These are phyloP conservation scores for Silurus lanzhouensis DNA, from an alignment of 2,797 vertebrate species.

Conservation along the genomic window DNA sequence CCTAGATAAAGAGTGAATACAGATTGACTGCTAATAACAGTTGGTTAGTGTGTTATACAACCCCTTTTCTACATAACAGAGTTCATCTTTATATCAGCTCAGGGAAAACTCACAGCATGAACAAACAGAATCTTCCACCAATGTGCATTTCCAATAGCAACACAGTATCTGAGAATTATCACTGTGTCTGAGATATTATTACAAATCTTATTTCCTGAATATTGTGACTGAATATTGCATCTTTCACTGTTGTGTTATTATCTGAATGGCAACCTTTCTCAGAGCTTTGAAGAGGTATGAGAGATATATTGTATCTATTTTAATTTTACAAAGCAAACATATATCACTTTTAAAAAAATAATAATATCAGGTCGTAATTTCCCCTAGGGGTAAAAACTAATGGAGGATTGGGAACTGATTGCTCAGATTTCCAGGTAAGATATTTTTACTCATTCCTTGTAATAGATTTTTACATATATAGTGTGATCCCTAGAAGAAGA, in stretches of 20 bases:
- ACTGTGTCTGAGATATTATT: not conserved
- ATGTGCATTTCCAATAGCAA: not conserved
- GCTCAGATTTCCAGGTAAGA: conserved; percentile 6
- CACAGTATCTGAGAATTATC: not conserved
- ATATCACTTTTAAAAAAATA: not conserved
- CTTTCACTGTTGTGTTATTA: not conserved
- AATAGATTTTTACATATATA: not conserved
- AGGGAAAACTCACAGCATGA: not conserved
- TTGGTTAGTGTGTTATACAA: conserved; percentile 4
- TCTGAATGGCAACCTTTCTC: conserved; percentile 5
- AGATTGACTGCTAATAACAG: not conserved
- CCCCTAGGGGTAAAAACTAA: not conserved
- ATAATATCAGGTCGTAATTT: not conserved
- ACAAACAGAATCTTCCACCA: not conserved
- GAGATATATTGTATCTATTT: conserved; percentile 3
- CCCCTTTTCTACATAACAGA: not conserved
- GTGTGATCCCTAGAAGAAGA: not conserved
- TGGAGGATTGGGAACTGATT: not conserved
- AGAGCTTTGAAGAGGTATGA: conserved; percentile 2
- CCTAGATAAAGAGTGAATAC: not conserved
- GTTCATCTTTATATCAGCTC: not conserved
- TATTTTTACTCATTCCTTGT: not conserved
- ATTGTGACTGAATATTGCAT: not conserved
- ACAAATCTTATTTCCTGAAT: conserved; percentile 11
- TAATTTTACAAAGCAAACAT: conserved; percentile 11